Evolutionary conservation across 2,113 vertebrate genomes (phyloP).

Genomic region (Synchiropus splendidus): DNA sequence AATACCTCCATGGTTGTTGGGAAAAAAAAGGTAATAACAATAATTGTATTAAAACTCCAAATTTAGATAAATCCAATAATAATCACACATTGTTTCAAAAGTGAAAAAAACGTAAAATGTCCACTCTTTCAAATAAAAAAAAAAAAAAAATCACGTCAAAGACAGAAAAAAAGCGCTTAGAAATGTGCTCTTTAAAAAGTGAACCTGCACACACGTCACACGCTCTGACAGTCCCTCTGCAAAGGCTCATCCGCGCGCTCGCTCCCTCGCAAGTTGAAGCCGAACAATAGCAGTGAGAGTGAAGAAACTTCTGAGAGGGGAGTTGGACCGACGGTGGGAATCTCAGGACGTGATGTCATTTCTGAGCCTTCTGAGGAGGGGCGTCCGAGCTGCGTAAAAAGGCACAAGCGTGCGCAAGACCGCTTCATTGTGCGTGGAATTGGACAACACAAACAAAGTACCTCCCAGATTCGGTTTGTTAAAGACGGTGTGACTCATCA

Average conservation of each 20-base stretch:
- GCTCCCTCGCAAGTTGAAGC: too few relatives aligned
- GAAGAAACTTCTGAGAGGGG: conserved; percentile 9
- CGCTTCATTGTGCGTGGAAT: conserved; percentile 12
- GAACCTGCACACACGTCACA: too few relatives aligned
- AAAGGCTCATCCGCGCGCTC: not conserved
- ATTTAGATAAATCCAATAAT: conserved; percentile 28
- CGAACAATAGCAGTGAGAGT: conserved; percentile 14
- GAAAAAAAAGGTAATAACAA: too few relatives aligned
- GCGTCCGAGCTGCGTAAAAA: conserved; percentile 27
- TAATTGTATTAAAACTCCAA: conserved; percentile 25
- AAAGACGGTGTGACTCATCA: too few relatives aligned
- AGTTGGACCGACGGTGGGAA: conserved; percentile 67
- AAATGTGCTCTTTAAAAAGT: too few relatives aligned
- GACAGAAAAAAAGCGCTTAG: too few relatives aligned
- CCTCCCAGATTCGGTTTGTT: too few relatives aligned
- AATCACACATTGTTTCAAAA: conserved; percentile 40
- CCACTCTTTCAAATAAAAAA: conserved; percentile 14
- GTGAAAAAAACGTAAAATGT: conserved; percentile 21
- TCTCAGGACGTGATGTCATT: conserved; percentile 71
- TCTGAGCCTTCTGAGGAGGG: conserved; percentile 48
- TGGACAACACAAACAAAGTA: conserved; percentile 5
- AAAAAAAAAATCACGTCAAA: too few relatives aligned
- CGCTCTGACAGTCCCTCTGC: too few relatives aligned
- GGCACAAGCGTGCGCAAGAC: too few relatives aligned
- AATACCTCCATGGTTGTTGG: conserved; percentile 51